Base-by-base conservation (phyloP, 2,113 vertebrate genomes). In the Hydrolagus affinis region DNA sequence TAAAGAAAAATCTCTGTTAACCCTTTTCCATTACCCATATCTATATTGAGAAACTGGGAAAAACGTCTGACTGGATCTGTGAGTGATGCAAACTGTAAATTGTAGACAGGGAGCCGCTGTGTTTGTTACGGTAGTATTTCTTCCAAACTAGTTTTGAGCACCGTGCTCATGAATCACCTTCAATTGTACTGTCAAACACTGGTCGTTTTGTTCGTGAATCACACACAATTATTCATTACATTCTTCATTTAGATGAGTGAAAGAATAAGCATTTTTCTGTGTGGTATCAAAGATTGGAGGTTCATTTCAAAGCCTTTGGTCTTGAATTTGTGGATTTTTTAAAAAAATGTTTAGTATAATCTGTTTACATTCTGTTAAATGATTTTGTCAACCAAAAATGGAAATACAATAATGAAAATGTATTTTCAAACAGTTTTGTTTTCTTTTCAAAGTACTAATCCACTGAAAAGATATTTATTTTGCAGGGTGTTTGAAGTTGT, bases 381-480 rank as follows among this genome's bases (percentile, higher is more conserved):
- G 17, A 62, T 1, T 44, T 44, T 3, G 44, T 44, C 11, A 62
- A 62, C 57, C 59, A 62, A 62, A 62, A 64, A 3, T 80, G 57
- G 59, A 80, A 62, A 25, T 23, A 80, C 59, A 80, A 4, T 62
- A 80, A n/a, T 80, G 17, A 21, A 78, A 59, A 25, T 56, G 11
- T 23, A 17, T 64, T 80, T 25, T 60, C 59, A 62, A 80, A 80
- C 59, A 1, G 11, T 60, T n/a, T 44, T 44, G 6, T 62, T 62
- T 80, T n/a, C 12, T 8, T 60, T 14, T 10, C n/a, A 17, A 11
- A 44, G 44, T 44, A 80, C 28, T 80, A 62, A 62, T 28, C 59
- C 23, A 62, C 12, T 57, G 74, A 21, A 76, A 76, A 76, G 12
- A 9, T n/a, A n/a, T 76, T 76, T 76, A 76, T 75, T n/a, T 30